Percentiles rank a stretch among this genome's conserved stretches.
Conservation (phyloP, 2,888 invertebrate genomes). For the Gisinianus flammeolus region DNA sequence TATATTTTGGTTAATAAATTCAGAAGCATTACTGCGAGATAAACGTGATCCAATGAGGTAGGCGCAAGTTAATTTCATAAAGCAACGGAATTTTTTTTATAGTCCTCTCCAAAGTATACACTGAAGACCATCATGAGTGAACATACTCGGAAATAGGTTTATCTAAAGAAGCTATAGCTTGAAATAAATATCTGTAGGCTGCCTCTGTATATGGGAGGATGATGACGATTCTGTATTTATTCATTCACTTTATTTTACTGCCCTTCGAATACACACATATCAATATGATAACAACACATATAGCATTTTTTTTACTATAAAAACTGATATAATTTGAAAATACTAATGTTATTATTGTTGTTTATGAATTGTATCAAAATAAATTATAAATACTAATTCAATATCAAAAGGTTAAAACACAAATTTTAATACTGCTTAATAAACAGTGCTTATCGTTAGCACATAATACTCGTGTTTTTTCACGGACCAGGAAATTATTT, state of each 20-base stretch:
- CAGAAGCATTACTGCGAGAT: background rate
- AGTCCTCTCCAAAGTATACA: too few species aligned
- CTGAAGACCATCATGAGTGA: too few species aligned
- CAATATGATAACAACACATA: background rate
- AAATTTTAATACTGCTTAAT: background rate
- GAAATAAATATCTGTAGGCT: too few species aligned
- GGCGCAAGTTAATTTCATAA: constrained; percentile 4
- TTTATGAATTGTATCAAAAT: too few species aligned
- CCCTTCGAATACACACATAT: background rate
- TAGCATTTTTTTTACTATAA: too few species aligned
- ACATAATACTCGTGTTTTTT: background rate
- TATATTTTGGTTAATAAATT: background rate
- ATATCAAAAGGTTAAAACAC: too few species aligned
- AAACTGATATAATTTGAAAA: too few species aligned
- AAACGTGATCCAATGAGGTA: constrained; percentile 24
- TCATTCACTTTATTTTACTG: background rate
- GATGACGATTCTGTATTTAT: background rate
- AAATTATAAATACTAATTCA: too few species aligned
- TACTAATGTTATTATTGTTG: too few species aligned
- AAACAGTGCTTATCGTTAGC: background rate
- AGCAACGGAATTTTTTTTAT: background rate
- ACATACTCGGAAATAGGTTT: too few species aligned
- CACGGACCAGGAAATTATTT: constrained; percentile 19
- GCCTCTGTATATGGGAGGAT: background rate
- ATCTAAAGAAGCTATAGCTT: too few species aligned